Percentiles rank a stretch among this genome's conserved stretches.
phyloP scores from a whole-genome alignment of 2,113 vertebrate genomes.

The Apodemus speciosus region DNA sequence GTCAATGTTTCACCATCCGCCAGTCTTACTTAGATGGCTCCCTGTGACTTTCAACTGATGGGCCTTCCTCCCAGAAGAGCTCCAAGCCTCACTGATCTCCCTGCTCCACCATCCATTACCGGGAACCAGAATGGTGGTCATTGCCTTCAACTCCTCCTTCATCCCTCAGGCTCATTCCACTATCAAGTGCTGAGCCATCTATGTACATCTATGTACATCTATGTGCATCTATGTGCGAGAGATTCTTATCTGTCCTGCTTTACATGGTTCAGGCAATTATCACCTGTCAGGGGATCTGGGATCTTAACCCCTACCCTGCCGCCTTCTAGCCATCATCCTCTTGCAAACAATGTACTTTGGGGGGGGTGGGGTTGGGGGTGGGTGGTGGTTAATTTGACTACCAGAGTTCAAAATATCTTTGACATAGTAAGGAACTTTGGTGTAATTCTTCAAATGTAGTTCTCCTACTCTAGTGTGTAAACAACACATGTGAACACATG shows the following conservation, averaged over 20 bases:
- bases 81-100: not conserved
- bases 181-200: not conserved
- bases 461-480: not conserved
- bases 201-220: too few relatives aligned
- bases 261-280: not conserved
- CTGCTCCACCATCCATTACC: not conserved
- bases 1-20: not conserved
- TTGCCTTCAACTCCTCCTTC: not conserved
- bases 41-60: not conserved
- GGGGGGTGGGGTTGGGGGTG: too few relatives aligned
- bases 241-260: not conserved
- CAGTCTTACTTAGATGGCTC: not conserved
- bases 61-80: not conserved
- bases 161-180: not conserved
- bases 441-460: not conserved
- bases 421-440: not conserved
- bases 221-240: constrained; percentile 18
- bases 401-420: not conserved
- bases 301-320: not conserved
- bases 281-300: not conserved
- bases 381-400: not conserved
- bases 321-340: not conserved
- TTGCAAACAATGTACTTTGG: not conserved
- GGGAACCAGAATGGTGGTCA: not conserved
- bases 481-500: not conserved